A percentile compares a stretch with the other conserved stretches of the same genome.
Evolutionary conservation across 2,797 vertebrate genomes (phyloP).

Genomic region (Aythya fuligula): DNA sequence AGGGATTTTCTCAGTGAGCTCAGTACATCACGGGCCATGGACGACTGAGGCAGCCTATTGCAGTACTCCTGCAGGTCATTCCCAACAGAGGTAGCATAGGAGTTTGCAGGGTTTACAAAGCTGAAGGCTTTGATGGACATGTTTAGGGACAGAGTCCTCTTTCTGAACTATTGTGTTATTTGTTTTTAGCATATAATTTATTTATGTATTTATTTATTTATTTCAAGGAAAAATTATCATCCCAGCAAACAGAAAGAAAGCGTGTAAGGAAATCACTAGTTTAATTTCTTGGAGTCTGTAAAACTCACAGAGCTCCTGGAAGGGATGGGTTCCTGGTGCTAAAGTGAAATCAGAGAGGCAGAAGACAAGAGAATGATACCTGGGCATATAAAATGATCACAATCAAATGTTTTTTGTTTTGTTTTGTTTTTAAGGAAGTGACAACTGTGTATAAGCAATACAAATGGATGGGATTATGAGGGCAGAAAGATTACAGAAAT

Average conservation of each 20-base stretch:
- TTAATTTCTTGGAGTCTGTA: background rate
- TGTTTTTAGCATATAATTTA: fast-evolving
- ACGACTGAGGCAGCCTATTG: background rate
- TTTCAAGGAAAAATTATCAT: background rate
- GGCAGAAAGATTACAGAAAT: background rate
- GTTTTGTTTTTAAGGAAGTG: background rate
- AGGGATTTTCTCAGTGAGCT: constrained; percentile 2
- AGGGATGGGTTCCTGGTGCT: background rate
- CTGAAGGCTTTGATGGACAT: background rate
- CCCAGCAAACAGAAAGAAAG: background rate
- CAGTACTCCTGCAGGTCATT: background rate
- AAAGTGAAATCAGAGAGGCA: background rate
- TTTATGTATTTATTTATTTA: too few species aligned
- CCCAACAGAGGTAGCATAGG: fast-evolving
- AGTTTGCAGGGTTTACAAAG: background rate
- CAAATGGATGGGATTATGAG: background rate
- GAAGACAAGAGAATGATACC: background rate
- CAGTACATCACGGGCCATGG: background rate
- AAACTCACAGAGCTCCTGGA: background rate
- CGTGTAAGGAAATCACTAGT: background rate
- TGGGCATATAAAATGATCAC: background rate
- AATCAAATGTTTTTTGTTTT: background rate
- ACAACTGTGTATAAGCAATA: background rate
- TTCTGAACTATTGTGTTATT: background rate
- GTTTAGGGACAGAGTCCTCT: background rate